Evolutionary conservation across 2,888 invertebrate species (phyloP).

Genomic region (Malacosoma neustria): DNA sequence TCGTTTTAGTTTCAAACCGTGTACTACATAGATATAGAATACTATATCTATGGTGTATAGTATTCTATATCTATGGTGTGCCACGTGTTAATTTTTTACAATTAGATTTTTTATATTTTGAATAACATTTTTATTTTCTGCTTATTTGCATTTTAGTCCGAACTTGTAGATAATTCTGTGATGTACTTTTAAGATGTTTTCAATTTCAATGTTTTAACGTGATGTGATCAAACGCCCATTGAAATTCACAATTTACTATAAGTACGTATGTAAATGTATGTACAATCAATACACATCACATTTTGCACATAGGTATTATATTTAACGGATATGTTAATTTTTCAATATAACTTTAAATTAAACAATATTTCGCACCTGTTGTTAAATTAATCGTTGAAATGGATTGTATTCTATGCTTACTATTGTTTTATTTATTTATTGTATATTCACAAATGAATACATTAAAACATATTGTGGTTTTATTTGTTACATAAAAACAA

Average conservation of each 20-base stretch:
- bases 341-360: background rate
- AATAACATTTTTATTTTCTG: background rate
- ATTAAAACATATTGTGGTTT: background rate
- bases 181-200: constrained; percentile 1
- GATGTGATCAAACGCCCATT: no score
- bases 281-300: no score
- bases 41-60: no score
- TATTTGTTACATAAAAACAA: no score
- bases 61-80: no score
- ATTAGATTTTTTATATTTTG: background rate
- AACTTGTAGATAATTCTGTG: constrained; percentile 1
- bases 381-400: background rate
- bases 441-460: background rate
- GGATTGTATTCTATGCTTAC: constrained; percentile 5
- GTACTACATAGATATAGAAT: no score
- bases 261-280: no score
- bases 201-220: background rate
- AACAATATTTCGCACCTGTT: background rate
- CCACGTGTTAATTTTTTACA: no score
- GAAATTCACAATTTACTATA: no score
- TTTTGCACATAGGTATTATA: no score
- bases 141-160: background rate
- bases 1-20: no score
- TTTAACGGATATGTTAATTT: background rate
- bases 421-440: background rate